phyloP scores from a whole-genome alignment of 2,888 invertebrate genomes.

The Dermolepida albohirtum region DNA sequence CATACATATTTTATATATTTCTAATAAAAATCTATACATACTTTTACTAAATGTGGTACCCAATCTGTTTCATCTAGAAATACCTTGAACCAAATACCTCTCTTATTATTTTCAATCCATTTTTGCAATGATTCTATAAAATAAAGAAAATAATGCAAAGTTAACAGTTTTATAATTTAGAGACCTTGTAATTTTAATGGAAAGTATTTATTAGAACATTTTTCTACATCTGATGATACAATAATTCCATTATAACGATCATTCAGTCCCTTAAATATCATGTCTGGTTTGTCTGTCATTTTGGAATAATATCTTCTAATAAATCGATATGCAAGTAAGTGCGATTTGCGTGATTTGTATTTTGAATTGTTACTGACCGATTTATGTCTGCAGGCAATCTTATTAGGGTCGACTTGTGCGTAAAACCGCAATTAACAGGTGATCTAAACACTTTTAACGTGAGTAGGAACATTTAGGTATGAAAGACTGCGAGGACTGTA shows the following conservation, averaged over 20 bases:
- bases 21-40: constrained; percentile 58
- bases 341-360: background rate
- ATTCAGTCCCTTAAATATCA: constrained; percentile 65
- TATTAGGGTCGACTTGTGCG: constrained; percentile 5
- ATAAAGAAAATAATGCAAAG: background rate
- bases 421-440: constrained; percentile 2
- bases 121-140: constrained; percentile 74
- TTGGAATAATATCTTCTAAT: constrained; percentile 31
- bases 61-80: constrained; percentile 76
- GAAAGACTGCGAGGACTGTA: background rate
- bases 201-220: constrained; percentile 68
- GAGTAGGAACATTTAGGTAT: constrained; percentile 5
- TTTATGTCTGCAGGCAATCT: constrained; percentile 6
- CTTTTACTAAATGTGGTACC: constrained; percentile 81
- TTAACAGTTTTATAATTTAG: constrained; percentile 5
- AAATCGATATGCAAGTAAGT: constrained; percentile 4
- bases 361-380: constrained; percentile 17
- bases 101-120: constrained; percentile 74
- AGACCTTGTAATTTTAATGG: constrained; percentile 69
- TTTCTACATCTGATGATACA: constrained; percentile 73
- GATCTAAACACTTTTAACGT: background rate
- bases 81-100: constrained; percentile 87
- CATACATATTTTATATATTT: background rate
- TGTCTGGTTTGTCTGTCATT: constrained; percentile 32
- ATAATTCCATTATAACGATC: constrained; percentile 82